Evolutionary conservation across 2,113 vertebrate species (phyloP), one percentile per base, ranked within the genome.

Genomic region (Phycodurus eques): DNA sequence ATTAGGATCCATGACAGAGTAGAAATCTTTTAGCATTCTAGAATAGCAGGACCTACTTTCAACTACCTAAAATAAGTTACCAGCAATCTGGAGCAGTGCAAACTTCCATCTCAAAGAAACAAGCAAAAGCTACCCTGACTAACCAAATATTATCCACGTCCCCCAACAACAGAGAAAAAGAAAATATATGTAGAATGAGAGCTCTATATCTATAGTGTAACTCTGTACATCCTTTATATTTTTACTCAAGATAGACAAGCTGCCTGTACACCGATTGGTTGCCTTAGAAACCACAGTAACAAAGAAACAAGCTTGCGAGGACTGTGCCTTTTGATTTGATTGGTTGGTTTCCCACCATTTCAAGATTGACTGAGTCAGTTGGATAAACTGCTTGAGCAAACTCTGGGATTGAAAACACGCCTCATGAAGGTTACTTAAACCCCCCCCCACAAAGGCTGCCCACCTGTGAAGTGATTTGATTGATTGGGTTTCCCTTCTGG

Each of bases 221-320:
- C 68, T 75, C 78, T 79, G 75, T 79, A 80, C 54, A 77, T 89
- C 85, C 72, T 88, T 91, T 92, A 90, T 93, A 92, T 92, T 92
- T 93, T 90, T 92, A 89, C 81, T 77, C 77, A 78, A 80, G 73
- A 89, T 79, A 88, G 79, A 87, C 87, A 80, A 89, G 92, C 90
- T 92, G 92, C 92, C 92, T 92, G 91, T 90, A 88, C 80, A 85
- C 90, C 86, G 81, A 83, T 88, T 75, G 85, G 87, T 92, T 93
- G 93, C 93, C 93, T 94, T 94, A 94, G 90, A 93, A 91, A 84
- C 80, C 82, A 89, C 83, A 81, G 87, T 90, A 89, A 91, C 88
- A 92, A 89, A 67, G 31, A 73, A 64, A 87, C 33, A 73, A 89
- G 83, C 82, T 86, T 88, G 85, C 86, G 86, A 88, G 83, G 89